Conservation (phyloP, 2,113 vertebrate genomes). For the Pluvialis apricaria region DNA sequence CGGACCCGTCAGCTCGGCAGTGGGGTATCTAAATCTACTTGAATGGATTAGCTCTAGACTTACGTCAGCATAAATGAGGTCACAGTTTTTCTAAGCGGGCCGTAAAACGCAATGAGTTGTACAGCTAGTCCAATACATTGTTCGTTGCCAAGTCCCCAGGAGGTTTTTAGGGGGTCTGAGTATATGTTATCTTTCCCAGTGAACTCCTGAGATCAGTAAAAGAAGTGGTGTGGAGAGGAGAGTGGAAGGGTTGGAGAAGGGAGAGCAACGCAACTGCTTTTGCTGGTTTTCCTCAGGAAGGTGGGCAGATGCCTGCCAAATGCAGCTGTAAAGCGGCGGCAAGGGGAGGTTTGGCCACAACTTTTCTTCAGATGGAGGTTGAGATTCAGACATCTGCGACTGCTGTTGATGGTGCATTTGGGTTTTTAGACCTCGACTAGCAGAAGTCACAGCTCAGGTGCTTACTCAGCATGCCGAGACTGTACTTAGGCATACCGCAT, state of each 20-base stretch:
- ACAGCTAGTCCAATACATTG: background rate
- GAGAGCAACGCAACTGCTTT: background rate
- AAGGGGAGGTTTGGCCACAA: background rate
- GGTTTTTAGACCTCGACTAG: background rate
- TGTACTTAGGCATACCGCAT: background rate
- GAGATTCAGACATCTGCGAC: background rate
- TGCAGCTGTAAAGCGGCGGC: background rate
- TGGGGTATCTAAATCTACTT: background rate
- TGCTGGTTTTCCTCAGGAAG: background rate
- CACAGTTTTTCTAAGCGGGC: background rate
- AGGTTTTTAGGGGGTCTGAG: background rate
- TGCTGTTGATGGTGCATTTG: background rate
- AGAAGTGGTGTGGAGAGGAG: background rate
- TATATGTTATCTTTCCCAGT: background rate
- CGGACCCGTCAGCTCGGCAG: background rate
- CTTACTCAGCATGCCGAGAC: background rate
- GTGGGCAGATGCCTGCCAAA: background rate
- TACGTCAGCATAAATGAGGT: background rate
- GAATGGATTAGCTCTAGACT: background rate
- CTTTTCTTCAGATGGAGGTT: background rate
- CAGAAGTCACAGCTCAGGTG: background rate
- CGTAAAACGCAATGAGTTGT: background rate
- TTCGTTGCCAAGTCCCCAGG: background rate
- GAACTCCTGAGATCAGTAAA: background rate
- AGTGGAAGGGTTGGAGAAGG: background rate